A percentile compares a stretch with the other conserved stretches of the same genome.
phyloP scores from a whole-genome alignment of 1,140 invertebrate species.

The Saccostrea cuccullata region DNA sequence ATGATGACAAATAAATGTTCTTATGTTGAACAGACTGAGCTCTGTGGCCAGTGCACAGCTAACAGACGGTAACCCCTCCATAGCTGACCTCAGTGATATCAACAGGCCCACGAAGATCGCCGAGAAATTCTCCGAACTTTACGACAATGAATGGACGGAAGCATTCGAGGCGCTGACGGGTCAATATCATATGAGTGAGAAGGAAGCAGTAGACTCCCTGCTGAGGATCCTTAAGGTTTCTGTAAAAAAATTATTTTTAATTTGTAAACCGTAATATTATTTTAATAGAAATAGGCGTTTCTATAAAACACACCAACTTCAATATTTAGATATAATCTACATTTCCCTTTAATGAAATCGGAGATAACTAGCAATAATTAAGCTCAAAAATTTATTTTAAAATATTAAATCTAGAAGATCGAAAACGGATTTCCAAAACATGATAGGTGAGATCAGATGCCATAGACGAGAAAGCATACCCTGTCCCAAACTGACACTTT shows the following conservation, averaged over 20 bases:
- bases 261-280: too few species aligned
- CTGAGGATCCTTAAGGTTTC: constrained; percentile 36
- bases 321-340: too few species aligned
- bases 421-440: too few species aligned
- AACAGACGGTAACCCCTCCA: constrained; percentile 15
- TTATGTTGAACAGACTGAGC: constrained; percentile 22
- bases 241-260: background rate
- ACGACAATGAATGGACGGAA: constrained; percentile 48
- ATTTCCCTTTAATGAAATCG: too few species aligned
- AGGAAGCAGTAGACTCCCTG: constrained; percentile 28
- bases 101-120: constrained; percentile 44
- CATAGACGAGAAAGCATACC: too few species aligned
- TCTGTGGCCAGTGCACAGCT: constrained; percentile 8
- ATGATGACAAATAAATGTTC: background rate
- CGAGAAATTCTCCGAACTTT: constrained; percentile 42
- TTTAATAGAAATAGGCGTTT: too few species aligned
- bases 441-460: too few species aligned
- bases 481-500: too few species aligned
- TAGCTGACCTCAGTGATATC: constrained; percentile 32
- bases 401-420: too few species aligned
- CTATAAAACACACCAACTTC: too few species aligned
- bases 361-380: too few species aligned
- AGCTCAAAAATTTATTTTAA: too few species aligned
- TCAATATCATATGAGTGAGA: constrained; percentile 35
- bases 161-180: constrained; percentile 37